Base-by-base conservation (phyloP, 2,888 invertebrate genomes). In the Ectobius pallidus region DNA sequence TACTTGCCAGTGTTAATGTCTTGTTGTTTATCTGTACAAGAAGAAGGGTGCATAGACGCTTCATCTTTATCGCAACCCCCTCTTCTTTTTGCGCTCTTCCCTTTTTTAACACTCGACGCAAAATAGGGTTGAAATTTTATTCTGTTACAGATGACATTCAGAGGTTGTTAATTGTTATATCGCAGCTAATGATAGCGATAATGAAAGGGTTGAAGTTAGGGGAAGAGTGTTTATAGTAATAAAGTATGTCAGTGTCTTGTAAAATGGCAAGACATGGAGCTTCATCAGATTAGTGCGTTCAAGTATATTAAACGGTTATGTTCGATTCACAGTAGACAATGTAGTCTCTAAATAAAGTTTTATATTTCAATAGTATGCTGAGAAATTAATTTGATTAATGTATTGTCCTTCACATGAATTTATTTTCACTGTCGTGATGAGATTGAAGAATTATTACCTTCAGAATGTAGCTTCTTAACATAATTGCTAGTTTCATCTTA, bases 11-110 rank as follows among this genome's bases (percentile, higher is more conserved):
- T 20, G 46, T 46, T 65, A 65, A 65, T 65, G 65, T 46, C 44
- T 65, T 65, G 42, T 46, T 46, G 44, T 65, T 46, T 46, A 65
- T 65, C 30, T 65, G 65, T 18, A 44, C n/a, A 30, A 27, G 22
- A 58, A 30, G 27, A 30, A 25, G 58, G 27, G 58, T n/a, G 22
- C n/a, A 16, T n/a, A n/a, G 22, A n/a, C 58, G 4, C 46, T n/a
- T 58, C 58, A 58, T 58, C 27, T 58, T 58, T 58, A 58, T 58
- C 30, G 58, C 58, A 30, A 3, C 32, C 18, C 14, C 7, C n/a
- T 58, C n/a, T 2, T 58, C 27, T 30, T 25, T 58, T 58, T n/a
- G n/a, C n/a, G n/a, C n/a, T n/a, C n/a, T n/a, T n/a, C n/a, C n/a
- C n/a, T 58, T 30, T 58, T 14, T 58, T 16, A 14, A 30, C 30